Conservation (phyloP, 1,140 invertebrate genomes). For the Lucilia sericata region DNA sequence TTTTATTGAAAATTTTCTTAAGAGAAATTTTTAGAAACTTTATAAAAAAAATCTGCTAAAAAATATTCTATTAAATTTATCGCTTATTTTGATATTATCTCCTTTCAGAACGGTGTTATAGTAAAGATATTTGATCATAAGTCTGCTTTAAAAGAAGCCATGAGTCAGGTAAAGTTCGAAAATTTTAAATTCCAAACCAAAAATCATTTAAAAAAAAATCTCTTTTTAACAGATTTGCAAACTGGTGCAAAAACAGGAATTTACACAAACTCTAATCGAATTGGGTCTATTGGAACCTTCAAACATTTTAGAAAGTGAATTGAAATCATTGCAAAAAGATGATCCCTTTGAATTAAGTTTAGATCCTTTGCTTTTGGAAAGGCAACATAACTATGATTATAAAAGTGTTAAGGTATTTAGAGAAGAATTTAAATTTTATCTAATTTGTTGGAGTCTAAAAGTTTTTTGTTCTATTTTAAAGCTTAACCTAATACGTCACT, state of each 20-base stretch:
- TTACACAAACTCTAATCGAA: conserved; percentile 71
- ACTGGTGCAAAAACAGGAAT: conserved; percentile 73
- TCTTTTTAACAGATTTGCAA: conserved; percentile 63
- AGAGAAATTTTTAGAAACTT: neutral
- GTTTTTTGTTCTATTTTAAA: conserved; percentile 54
- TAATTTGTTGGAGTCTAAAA: neutral
- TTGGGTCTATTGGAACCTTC: conserved; percentile 70
- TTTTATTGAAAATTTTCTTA: conserved; percentile 14
- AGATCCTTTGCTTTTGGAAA: conserved; percentile 50
- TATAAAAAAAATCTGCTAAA: no score
- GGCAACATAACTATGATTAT: conserved; percentile 55
- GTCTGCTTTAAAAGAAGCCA: conserved; percentile 65
- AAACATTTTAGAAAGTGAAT: conserved; percentile 52
- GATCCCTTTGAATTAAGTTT: conserved; percentile 51
- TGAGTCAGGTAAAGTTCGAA: conserved; percentile 61
- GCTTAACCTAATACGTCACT: conserved; percentile 74
- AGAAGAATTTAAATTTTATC: neutral
- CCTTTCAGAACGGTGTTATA: conserved; percentile 71
- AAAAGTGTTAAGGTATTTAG: conserved; percentile 60
- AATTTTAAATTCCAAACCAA: neutral
- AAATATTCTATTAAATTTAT: no score
- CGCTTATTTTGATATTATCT: neutral
- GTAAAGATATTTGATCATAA: conserved; percentile 71
- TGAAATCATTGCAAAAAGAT: conserved; percentile 56
- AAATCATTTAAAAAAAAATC: neutral